Base-by-base conservation (phyloP, 1,140 invertebrate species). In the Episyrphus balteatus region DNA sequence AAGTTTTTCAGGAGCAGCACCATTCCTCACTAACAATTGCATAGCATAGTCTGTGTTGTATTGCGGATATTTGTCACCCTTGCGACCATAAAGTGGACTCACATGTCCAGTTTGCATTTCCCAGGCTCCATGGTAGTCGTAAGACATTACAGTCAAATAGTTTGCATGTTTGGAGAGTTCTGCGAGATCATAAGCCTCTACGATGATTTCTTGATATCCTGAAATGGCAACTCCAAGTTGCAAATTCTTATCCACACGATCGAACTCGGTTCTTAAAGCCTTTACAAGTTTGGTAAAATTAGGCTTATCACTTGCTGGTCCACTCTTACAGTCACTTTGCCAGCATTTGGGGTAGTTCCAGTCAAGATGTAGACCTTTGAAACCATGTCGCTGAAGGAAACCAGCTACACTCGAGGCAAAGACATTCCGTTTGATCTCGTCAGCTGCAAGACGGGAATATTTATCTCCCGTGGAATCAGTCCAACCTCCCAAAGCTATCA, bases 321-420 rank as follows among this genome's bases (percentile, higher is more conserved):
- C 88, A 50, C 82, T 84, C 14, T 79, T 80, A 61, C 89, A 94
- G 57, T 91, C 82, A 56, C 84, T 88, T 54, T 92, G 88, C 88
- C 88, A 92, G 54, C 90, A 94, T 39, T 83, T 82, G 0, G 89
- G 90, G 64, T 92, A 93, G 59, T 90, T 89, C 90, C 90, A 94
- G 53, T 92, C 89, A 5, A 93, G 55, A 51, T 90, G 87, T 0
- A 94, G 61, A 14, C 90, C 90, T 48, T 82, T 75, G 58, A 94
- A 92, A 30, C 81, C 79, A 51, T 88, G 73, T 44, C 77, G 74
- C 12, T 78, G 73, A 7, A 94, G 58, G 55, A 88, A 90, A 13
- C 75, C 71, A 0, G 85, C 72, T 1, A 78, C 70, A 30, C 79
- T 77, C 0, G 78, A 69, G 2, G 83, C 77, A 53, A 88, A 91